These are phyloP conservation scores for Sebastes matsubarae DNA, from an alignment of 2,797 vertebrate species.

Conservation along the genomic window DNA sequence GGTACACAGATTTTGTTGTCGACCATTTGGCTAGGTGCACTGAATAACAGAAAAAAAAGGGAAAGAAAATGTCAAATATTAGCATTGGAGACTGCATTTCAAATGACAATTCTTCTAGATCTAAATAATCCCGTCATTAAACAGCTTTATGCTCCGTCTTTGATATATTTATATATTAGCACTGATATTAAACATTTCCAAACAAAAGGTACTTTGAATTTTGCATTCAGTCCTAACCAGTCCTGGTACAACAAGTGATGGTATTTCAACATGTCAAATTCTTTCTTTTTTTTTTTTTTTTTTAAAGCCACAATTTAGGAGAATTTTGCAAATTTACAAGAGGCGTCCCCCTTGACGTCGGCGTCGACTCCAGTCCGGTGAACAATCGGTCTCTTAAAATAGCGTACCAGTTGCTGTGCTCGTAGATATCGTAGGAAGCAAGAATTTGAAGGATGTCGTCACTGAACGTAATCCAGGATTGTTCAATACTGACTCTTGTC, in stretches of 20 bases:
- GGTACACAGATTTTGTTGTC: conserved; percentile 14
- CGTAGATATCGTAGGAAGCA: not conserved
- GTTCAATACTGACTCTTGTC: not conserved
- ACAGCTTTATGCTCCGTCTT: not conserved
- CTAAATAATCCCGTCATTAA: conserved; percentile 17
- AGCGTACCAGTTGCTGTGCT: not conserved
- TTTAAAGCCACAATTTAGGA: not conserved
- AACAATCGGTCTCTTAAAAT: not conserved
- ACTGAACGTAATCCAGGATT: not conserved
- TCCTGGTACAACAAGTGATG: not conserved
- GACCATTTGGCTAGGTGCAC: conserved; percentile 19
- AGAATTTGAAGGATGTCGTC: not conserved
- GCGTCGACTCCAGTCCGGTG: not conserved
- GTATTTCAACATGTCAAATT: not conserved
- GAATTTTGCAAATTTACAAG: too few relatives aligned
- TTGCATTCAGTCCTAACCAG: not conserved
- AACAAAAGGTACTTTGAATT: conserved; percentile 10
- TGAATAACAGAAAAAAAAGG: not conserved
- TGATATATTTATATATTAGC: conserved; percentile 25
- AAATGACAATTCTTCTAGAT: conserved; percentile 6
- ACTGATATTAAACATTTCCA: conserved; percentile 10
- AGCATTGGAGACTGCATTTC: conserved; percentile 15
- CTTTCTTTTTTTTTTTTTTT: not conserved
- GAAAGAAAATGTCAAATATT: not conserved
- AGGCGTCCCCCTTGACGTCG: too few relatives aligned